Percentiles rank a stretch among this genome's conserved stretches.
phyloP scores from a whole-genome alignment of 1,140 invertebrate genomes.

The Macrobrachium nipponense region DNA sequence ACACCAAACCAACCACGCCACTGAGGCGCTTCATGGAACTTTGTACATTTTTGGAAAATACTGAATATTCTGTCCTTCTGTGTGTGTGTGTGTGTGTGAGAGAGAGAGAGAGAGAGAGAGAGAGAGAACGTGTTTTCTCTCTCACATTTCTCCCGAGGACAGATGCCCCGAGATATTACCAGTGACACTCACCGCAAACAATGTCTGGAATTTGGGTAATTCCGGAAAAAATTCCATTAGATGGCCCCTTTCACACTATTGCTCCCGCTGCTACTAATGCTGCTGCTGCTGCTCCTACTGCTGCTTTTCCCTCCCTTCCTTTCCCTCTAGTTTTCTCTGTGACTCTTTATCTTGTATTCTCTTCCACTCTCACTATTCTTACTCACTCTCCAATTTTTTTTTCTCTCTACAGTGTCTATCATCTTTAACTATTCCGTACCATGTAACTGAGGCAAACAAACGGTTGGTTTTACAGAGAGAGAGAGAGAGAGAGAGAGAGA shows the following conservation, averaged over 20 bases:
- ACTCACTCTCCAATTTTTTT: not conserved
- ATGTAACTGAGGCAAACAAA: slow-evolving; percentile 11
- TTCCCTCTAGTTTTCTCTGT: not conserved
- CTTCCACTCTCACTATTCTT: not conserved
- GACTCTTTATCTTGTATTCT: not conserved
- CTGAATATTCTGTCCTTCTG: no score
- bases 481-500: not conserved
- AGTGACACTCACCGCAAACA: no score
- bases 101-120: no score
- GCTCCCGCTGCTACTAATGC: not conserved
- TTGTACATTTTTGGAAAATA: no score
- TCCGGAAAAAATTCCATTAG: not conserved
- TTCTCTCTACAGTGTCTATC: not conserved
- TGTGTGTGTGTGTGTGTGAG: no score
- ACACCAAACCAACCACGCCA: no score
- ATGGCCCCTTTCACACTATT: not conserved
- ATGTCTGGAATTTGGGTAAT: not conserved
- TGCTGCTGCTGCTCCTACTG: not conserved
- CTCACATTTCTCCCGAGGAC: no score
- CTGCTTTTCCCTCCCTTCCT: not conserved
- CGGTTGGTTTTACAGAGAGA: not conserved
- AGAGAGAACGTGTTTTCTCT: no score
- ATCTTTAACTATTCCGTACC: not conserved
- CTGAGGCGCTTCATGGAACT: no score
- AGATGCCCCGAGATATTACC: no score